These are phyloP conservation scores for Diarsia mendica DNA, from an alignment of 2,888 invertebrate species.

Conservation along the genomic window DNA sequence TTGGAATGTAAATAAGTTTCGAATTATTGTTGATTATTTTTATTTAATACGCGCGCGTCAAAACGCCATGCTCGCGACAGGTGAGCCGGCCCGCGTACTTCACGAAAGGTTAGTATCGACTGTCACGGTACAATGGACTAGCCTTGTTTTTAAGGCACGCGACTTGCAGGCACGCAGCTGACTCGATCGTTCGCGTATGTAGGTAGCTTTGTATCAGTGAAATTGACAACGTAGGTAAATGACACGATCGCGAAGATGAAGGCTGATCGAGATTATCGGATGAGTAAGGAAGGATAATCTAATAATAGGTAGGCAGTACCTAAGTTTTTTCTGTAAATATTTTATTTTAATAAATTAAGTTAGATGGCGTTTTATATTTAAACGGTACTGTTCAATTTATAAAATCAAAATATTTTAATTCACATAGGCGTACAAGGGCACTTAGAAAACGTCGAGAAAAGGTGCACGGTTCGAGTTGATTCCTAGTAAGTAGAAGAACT, in stretches of 20 bases:
- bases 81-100: slow-evolving; percentile 75
- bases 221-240: slow-evolving; percentile 73
- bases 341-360: not conserved
- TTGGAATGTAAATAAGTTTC: slow-evolving; percentile 27
- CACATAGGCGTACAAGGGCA: no score
- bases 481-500: no score
- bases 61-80: slow-evolving; percentile 75
- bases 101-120: slow-evolving; percentile 84
- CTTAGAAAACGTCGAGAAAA: no score
- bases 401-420: no score
- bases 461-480: no score
- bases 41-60: slow-evolving; percentile 77
- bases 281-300: slow-evolving; percentile 11
- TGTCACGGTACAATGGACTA: slow-evolving; percentile 80
- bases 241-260: slow-evolving; percentile 51
- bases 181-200: slow-evolving; percentile 58
- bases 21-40: slow-evolving; percentile 59
- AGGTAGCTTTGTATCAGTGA: slow-evolving; percentile 71
- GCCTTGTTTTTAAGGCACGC: slow-evolving; percentile 86
- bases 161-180: slow-evolving; percentile 70
- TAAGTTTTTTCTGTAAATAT: not conserved
- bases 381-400: not conserved
- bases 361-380: not conserved
- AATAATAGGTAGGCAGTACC: not conserved
- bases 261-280: slow-evolving; percentile 20